Percentiles rank a stretch among this genome's conserved stretches.
phyloP scores from a whole-genome alignment of 2,888 invertebrate species.

The Drosophila setosimentum region DNA sequence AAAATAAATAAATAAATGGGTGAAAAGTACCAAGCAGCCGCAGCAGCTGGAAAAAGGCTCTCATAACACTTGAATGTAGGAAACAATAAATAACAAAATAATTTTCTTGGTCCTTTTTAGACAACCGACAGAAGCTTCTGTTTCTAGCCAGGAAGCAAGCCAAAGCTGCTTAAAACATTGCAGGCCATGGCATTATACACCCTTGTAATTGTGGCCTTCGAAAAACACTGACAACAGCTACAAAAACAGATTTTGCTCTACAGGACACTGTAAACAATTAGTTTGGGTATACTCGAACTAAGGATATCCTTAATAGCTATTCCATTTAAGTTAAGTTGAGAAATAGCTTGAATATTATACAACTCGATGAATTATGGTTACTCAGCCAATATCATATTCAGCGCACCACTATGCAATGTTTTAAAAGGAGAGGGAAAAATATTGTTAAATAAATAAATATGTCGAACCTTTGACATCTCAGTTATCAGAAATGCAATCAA shows the following conservation, averaged over 20 bases:
- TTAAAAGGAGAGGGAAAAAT: neutral
- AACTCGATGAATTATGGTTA: neutral
- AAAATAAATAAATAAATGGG: conserved; percentile 63
- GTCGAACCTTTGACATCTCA: conserved; percentile 17
- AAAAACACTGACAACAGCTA: conserved; percentile 16
- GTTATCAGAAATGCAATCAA: conserved; percentile 24
- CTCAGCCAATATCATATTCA: neutral
- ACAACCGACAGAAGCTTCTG: conserved; percentile 12
- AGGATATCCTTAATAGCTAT: conserved; percentile 5
- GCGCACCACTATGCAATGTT: neutral
- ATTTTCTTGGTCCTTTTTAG: conserved; percentile 36
- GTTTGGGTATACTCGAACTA: conserved; percentile 5
- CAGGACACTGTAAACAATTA: neutral
- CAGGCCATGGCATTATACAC: conserved; percentile 52
- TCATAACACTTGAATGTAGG: conserved; percentile 18
- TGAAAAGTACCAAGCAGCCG: conserved; percentile 17
- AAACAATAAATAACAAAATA: conserved; percentile 53
- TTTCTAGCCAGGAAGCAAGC: conserved; percentile 10
- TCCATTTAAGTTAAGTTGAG: neutral
- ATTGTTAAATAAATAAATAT: neutral
- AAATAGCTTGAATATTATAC: neutral
- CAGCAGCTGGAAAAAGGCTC: conserved; percentile 7
- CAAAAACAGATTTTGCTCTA: conserved; percentile 12
- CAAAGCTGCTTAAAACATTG: conserved; percentile 54
- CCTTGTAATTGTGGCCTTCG: conserved; percentile 68